Evolutionary conservation across 2,113 vertebrate genomes (phyloP).

Genomic region (Paralichthys olivaceus): DNA sequence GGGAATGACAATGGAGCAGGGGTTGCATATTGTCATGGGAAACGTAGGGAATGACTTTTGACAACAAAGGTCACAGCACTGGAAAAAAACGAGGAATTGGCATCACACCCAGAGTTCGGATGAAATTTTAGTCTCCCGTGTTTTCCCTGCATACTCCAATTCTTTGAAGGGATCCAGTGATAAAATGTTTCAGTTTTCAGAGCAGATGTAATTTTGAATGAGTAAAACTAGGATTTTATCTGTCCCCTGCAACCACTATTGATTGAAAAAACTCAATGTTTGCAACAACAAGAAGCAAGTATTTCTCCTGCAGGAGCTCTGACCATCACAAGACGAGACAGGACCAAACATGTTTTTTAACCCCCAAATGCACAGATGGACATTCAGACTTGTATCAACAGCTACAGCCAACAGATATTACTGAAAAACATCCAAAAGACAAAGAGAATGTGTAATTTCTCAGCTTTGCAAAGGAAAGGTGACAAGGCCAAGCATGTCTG

Average conservation of each 20-base stretch:
- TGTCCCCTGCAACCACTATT: neutral
- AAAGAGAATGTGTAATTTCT: constrained; percentile 22
- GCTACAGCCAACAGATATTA: neutral
- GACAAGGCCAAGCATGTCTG: constrained; percentile 49
- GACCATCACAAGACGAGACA: constrained; percentile 1
- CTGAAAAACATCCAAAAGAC: neutral
- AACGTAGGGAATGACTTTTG: constrained; percentile 45
- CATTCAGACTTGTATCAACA: neutral
- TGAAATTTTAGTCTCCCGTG: neutral
- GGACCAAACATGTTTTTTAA: constrained; percentile 3
- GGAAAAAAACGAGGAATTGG: constrained; percentile 12
- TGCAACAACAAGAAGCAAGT: neutral
- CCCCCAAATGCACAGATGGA: neutral
- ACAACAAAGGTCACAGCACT: constrained; percentile 38
- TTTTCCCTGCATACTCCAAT: constrained; percentile 2
- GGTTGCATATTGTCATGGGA: constrained; percentile 50
- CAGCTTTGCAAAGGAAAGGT: constrained; percentile 32
- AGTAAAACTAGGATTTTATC: neutral
- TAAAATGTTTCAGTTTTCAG: neutral
- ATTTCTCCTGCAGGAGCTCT: constrained; percentile 11
- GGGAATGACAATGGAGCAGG: constrained; percentile 58
- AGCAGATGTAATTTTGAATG: neutral
- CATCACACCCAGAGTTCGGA: constrained; percentile 1
- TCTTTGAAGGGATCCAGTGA: neutral
- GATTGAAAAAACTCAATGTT: neutral